These are phyloP conservation scores for Cnemophilus loriae DNA, from an alignment of 2,113 vertebrate genomes.

Conservation along the genomic window DNA sequence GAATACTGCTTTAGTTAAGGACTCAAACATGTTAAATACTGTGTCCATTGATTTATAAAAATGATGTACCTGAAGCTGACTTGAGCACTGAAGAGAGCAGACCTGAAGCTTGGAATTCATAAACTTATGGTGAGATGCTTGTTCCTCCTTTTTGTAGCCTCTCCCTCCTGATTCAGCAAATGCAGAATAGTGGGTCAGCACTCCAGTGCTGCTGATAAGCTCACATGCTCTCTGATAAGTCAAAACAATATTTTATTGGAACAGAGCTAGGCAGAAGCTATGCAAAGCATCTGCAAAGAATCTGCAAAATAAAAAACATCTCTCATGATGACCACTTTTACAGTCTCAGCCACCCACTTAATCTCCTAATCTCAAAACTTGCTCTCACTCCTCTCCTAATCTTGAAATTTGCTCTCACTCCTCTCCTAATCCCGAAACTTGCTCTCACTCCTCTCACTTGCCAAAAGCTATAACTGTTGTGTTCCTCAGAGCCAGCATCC, in stretches of 20 bases:
- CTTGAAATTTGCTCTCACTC: background rate
- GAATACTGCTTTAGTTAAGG: background rate
- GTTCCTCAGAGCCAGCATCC: background rate
- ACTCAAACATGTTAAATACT: background rate
- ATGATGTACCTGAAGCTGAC: background rate
- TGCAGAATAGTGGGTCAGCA: background rate
- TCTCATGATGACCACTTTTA: background rate
- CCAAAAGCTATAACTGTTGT: background rate
- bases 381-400: background rate
- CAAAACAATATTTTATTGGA: background rate
- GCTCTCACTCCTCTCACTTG: background rate
- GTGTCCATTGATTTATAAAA: background rate
- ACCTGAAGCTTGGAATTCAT: background rate
- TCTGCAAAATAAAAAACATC: background rate
- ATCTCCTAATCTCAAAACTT: background rate
- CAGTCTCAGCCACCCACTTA: background rate
- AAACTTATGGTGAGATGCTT: background rate
- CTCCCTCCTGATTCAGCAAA: background rate
- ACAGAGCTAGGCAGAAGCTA: background rate
- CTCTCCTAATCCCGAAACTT: too few species aligned
- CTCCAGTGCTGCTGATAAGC: background rate
- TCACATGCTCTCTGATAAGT: background rate
- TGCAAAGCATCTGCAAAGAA: background rate
- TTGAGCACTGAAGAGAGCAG: background rate
- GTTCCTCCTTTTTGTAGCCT: background rate